A percentile compares a stretch with the other conserved stretches of the same genome.
phyloP scores from a whole-genome alignment of 1,140 invertebrate species.

The Drosophila bocqueti region DNA sequence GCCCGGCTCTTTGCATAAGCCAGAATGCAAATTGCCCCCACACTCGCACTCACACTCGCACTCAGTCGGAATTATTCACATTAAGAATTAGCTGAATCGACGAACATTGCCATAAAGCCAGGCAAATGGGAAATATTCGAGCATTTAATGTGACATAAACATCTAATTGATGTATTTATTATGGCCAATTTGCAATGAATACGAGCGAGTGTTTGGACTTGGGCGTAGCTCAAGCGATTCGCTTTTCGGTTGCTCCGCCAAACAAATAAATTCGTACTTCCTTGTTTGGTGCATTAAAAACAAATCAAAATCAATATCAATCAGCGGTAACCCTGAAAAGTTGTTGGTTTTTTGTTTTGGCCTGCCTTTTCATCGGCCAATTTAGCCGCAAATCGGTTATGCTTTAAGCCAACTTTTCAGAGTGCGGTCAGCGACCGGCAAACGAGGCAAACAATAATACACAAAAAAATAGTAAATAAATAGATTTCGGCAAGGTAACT shows the following conservation, averaged over 20 bases:
- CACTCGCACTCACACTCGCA: slow-evolving; percentile 10
- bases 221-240: not conserved
- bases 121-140: slow-evolving; percentile 30
- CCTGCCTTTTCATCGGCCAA: slow-evolving; percentile 40
- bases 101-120: slow-evolving; percentile 45
- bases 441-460: slow-evolving; percentile 33
- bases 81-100: slow-evolving; percentile 30
- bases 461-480: slow-evolving; percentile 26
- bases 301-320: slow-evolving; percentile 48
- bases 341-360: slow-evolving; percentile 40
- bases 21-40: slow-evolving; percentile 40
- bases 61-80: slow-evolving; percentile 24
- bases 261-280: slow-evolving; percentile 20
- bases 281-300: slow-evolving; percentile 55
- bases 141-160: slow-evolving; percentile 46
- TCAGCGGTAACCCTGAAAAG: slow-evolving; percentile 34
- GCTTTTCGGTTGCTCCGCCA: not conserved
- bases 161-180: slow-evolving; percentile 40
- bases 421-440: slow-evolving; percentile 43
- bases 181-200: slow-evolving; percentile 36
- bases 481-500: slow-evolving; percentile 51
- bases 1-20: slow-evolving; percentile 65
- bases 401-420: slow-evolving; percentile 20
- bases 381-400: slow-evolving; percentile 44
- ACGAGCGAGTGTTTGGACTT: not conserved